Base-by-base conservation (phyloP, 2,113 vertebrate species). In the Leucopsar rothschildi region DNA sequence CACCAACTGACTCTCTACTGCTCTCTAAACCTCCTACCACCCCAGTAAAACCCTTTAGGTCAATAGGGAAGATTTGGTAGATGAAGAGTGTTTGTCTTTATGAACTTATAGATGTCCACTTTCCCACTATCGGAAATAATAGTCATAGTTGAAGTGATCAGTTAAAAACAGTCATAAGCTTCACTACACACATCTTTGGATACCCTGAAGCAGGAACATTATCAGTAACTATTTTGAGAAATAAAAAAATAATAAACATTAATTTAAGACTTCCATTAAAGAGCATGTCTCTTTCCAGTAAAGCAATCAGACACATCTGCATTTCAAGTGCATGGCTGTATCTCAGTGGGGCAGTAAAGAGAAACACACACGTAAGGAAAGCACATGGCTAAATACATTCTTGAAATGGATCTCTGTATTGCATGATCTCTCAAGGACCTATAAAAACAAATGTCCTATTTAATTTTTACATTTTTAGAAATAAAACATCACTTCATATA, bases 1-100 rank as follows among this genome's bases (percentile, higher is more conserved):
- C 24, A 71, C 24, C 18, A 70, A 2, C 5, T 29, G 55, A n/a
- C 2, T 2, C 24, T 21, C 6, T 29, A 10, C 4, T 11, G 2
- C 4, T 7, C 19, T 71, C 14, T 49, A 10, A 29, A 37, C 2
- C 33, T 15, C 15, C 4, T 4, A 16, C 4, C 23, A 2, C 4
- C 4, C 4, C 9, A 40, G 44, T 4, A 72, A 84, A 90, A 87
- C 12, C 2, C 6, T 66, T 75, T 31, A 84, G 0, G 4, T 65
- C 45, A 75, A n/a, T 18, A 45, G 8, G 25, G 24, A 80, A 59
- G 35, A 50, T 44, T 63, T 4, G 0, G 6, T 49, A 66, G 49
- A 45, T 59, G 15, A 6, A 49, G 1, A 47, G 4, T 72, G 17
- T 82, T 80, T 68, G 24, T 50, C 40, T 11, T 50, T 55, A 42